Percentiles rank a stretch among this genome's conserved stretches.
phyloP scores from a whole-genome alignment of 2,888 invertebrate species.

The Steinernema hermaphroditum region DNA sequence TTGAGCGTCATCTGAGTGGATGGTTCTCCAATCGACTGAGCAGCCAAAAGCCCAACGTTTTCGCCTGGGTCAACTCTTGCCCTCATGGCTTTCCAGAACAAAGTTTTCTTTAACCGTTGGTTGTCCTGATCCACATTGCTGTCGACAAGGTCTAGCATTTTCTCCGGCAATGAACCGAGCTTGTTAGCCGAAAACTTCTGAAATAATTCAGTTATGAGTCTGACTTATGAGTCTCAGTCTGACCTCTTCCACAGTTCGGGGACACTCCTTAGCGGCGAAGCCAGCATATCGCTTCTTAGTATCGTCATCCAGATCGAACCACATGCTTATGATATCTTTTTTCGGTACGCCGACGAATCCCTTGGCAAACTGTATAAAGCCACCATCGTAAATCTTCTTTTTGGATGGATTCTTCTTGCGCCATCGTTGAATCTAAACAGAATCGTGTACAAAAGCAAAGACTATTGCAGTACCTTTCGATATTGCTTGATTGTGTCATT shows the following conservation, averaged over 20 bases:
- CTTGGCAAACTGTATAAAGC: constrained; percentile 49
- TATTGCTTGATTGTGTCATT: constrained; percentile 63
- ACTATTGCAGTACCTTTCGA: constrained; percentile 69
- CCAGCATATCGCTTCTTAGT: constrained; percentile 39
- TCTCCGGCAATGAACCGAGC: constrained; percentile 84
- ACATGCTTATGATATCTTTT: constrained; percentile 45
- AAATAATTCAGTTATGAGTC: constrained; percentile 27
- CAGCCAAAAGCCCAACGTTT: constrained; percentile 91
- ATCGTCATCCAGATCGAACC: constrained; percentile 50
- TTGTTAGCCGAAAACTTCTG: constrained; percentile 74
- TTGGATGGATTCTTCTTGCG: constrained; percentile 17
- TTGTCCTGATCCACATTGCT: constrained; percentile 33
- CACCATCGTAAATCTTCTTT: constrained; percentile 44
- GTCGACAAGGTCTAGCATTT: constrained; percentile 73
- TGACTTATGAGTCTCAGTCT: background rate
- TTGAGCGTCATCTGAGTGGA: constrained; percentile 99
- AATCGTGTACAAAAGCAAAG: constrained; percentile 15
- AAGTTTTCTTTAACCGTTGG: constrained; percentile 47
- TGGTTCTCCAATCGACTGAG: constrained; percentile 97
- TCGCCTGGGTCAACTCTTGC: constrained; percentile 87
- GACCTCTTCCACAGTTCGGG: constrained; percentile 55
- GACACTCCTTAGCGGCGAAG: constrained; percentile 40
- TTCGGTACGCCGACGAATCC: constrained; percentile 21
- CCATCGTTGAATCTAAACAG: background rate
- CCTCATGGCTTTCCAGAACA: constrained; percentile 60